Evolutionary conservation across 2,888 invertebrate species (phyloP), one percentile per base, ranked within the genome.

Genomic region (Bhutanitis thaidina): DNA sequence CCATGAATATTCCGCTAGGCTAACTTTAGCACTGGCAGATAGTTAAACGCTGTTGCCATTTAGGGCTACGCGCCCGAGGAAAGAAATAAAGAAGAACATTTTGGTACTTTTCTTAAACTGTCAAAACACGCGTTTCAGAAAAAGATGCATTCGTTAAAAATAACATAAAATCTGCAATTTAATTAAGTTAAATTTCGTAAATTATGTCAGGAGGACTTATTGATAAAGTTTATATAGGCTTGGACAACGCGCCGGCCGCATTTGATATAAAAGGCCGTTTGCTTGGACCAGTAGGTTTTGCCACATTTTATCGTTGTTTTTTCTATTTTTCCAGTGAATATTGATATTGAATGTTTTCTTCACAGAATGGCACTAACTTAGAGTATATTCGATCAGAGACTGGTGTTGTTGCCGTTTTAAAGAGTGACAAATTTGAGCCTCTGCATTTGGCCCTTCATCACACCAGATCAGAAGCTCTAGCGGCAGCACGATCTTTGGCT

Each of bases 361-460:
- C 9, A 20, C 87, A 91, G 69, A 92, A 92, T 66, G 93, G 93
- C 46, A 93, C 93, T 20, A 94, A 94, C 80, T 88, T 95, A 65
- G 92, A 94, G 65, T 95, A 95, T 63, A 95, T 96, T 60, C 90
- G 93, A 59, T 93, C 92, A 46, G 95, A 95, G 79, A 95, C 95
- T 3, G 94, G 95, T 20, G 94, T 94, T 3, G 92, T 92, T 58
- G 94, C 95, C 32, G 93, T 93, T 9, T 79, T 96, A 57, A 90
- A 94, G 67, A 94, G 94, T 41, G 89, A 88, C 56, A 94, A 94
- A 55, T 73, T 80, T 43, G 95, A 95, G 69, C 94, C 95, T 1
- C 84, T 96, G 67, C 94, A 95, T 81, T 90, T 96, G 61, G 93
- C 92, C 60, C 87, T 95, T 60, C 94, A 95, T 69, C 95, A 95